Conservation (phyloP, 2,113 vertebrate genomes). For the Limanda limanda region DNA sequence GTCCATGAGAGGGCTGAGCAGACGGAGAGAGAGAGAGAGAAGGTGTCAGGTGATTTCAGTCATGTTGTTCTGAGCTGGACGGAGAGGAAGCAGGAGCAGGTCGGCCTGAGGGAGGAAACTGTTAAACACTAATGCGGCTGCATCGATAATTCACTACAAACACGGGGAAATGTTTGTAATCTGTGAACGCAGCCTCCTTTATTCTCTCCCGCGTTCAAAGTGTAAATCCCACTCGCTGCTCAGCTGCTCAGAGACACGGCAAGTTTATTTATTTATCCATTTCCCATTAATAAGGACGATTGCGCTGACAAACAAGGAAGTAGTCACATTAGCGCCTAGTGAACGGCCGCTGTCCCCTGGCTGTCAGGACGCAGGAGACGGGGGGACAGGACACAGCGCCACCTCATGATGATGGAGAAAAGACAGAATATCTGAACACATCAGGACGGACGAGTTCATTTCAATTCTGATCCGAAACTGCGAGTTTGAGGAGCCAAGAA, state of each 20-base stretch:
- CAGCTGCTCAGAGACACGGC: constrained; percentile 61
- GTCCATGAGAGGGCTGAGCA: constrained; percentile 53
- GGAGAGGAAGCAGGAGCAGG: neutral
- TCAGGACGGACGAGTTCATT: too few relatives aligned
- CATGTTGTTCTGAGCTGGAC: neutral
- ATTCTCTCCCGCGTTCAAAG: constrained; percentile 53
- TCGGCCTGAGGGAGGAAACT: constrained; percentile 7
- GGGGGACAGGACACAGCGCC: too few relatives aligned
- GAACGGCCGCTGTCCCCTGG: constrained; percentile 66
- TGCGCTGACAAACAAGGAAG: constrained; percentile 76
- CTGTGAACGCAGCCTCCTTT: constrained; percentile 53
- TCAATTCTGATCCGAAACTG: too few relatives aligned
- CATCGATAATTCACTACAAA: neutral
- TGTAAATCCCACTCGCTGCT: constrained; percentile 64
- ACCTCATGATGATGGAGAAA: too few relatives aligned
- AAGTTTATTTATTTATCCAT: constrained; percentile 77
- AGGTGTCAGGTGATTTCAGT: constrained; percentile 57
- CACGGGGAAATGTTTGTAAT: constrained; percentile 10
- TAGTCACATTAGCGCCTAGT: constrained; percentile 75
- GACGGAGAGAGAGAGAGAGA: constrained; percentile 48
- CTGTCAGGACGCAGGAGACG: neutral
- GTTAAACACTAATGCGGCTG: neutral
- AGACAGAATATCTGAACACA: too few relatives aligned
- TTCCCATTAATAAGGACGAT: constrained; percentile 78
- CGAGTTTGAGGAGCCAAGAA: too few relatives aligned